Percentiles rank a stretch among this genome's conserved stretches.
These are phyloP conservation scores for Paramormyrops kingsleyae DNA, from an alignment of 2,113 vertebrate species.

Conservation along the genomic window DNA sequence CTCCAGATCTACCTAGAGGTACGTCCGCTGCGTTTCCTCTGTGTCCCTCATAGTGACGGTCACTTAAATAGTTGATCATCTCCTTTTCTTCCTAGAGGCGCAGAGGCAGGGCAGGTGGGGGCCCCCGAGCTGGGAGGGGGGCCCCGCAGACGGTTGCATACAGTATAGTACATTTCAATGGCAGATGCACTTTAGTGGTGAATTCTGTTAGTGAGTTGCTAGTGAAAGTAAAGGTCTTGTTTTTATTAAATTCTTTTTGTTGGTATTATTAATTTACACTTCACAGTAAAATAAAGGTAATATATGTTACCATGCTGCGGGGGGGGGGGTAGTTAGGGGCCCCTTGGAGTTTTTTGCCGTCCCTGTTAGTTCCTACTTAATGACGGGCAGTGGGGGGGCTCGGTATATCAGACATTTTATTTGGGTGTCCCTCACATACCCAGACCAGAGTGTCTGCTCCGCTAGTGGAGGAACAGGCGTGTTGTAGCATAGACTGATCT, in stretches of 20 bases:
- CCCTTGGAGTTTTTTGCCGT: too few species aligned
- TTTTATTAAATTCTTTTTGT: background rate
- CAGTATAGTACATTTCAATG: background rate
- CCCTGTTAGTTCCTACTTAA: background rate
- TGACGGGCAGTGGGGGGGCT: background rate
- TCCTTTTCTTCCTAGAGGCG: background rate
- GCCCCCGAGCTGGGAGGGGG: too few species aligned
- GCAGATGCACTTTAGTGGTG: background rate
- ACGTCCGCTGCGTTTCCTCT: conserved; percentile 51
- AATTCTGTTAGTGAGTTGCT: too few species aligned
- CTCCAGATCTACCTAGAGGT: conserved; percentile 60
- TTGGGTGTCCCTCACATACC: background rate
- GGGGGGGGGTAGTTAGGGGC: too few species aligned
- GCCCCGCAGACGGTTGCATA: background rate
- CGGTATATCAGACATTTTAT: background rate
- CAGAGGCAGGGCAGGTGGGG: background rate
- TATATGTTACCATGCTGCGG: background rate
- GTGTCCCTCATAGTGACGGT: conserved; percentile 30
- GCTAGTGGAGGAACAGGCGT: too few species aligned
- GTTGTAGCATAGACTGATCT: background rate
- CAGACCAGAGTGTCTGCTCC: background rate
- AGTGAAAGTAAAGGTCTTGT: background rate
- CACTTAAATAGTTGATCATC: background rate
- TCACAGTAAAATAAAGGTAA: background rate
- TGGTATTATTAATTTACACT: background rate